These are phyloP conservation scores for Spongilla lacustris DNA, from an alignment of 37 sponge, comb jelly and placozoan species.

Conservation along the genomic window DNA sequence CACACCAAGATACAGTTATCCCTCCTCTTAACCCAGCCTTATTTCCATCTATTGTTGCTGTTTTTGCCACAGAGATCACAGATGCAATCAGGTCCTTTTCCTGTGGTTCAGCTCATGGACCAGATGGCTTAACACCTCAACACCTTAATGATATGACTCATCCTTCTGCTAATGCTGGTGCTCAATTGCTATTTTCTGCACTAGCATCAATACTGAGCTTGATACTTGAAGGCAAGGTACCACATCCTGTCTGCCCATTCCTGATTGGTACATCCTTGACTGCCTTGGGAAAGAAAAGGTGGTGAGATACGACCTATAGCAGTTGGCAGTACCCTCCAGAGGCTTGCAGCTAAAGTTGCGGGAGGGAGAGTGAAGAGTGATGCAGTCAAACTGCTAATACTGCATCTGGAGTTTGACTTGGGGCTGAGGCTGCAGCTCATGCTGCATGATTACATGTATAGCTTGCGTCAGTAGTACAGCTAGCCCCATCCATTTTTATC, in stretches of 20 bases:
- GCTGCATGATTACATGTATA: slow-evolving; percentile 27
- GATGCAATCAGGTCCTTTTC: slow-evolving; percentile 34
- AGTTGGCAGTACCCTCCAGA: slow-evolving; percentile 40
- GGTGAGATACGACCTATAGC: slow-evolving; percentile 57
- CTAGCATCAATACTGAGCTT: slow-evolving; percentile 28
- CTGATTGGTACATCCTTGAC: slow-evolving; percentile 52
- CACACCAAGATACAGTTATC: not conserved
- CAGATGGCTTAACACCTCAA: slow-evolving; percentile 47
- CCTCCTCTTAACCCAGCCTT: not conserved
- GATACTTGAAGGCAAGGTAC: slow-evolving; percentile 22
- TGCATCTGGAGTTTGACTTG: not conserved
- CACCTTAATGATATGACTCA: slow-evolving; percentile 45
- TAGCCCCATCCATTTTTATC: slow-evolving; percentile 18
- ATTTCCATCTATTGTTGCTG: not conserved
- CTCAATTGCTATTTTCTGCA: slow-evolving; percentile 2
- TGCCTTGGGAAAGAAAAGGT: slow-evolving; percentile 38
- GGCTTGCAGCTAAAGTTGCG: slow-evolving; percentile 40
- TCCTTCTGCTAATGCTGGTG: slow-evolving; percentile 13
- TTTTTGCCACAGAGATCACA: not conserved
- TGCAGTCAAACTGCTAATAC: not conserved
- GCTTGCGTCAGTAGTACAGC: slow-evolving; percentile 18
- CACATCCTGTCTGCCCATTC: slow-evolving; percentile 22
- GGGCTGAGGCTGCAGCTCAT: slow-evolving; percentile 38
- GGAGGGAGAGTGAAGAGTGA: not conserved
- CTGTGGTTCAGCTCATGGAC: slow-evolving; percentile 39